Base-by-base conservation (phyloP, 2,797 vertebrate species). In the Chaetodon trifasciatus region DNA sequence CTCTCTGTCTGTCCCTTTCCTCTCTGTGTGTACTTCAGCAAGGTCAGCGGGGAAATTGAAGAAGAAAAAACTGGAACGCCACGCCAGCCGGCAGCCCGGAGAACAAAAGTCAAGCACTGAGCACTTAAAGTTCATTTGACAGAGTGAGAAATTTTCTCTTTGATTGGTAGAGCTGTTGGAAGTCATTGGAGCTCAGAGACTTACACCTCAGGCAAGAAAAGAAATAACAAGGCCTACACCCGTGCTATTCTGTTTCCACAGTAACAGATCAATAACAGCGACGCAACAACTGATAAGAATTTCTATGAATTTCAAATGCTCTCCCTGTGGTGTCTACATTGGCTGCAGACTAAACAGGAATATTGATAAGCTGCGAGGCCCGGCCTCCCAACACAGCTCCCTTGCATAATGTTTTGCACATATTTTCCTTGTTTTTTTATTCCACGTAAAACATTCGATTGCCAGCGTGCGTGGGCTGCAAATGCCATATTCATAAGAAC, bases 241-340 rank as follows among this genome's bases (percentile, higher is more conserved):
- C 23, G 13, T 42, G 47, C 66, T 24, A 64, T 57, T 60, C 76
- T 21, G 82, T 89, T 93, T 91, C 86, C 90, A 89, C 81, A 82
- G 92, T 70, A 92, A 86, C 83, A 76, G 88, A 94, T 94, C 92
- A 91, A 93, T 91, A 92, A 76, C 70, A 77, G 70, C 77, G 46
- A 89, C 62, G 78, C 58, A 73, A 88, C 78, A 67, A 85, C 89
- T 91, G 89, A 94, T 90, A 92, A 92, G 86, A 82, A 92, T 94
- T 93, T 90, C 89, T 90, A 94, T 93, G 90, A 91, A 94, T 94
- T 94, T 93, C 76, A 91, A 94, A 93, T 87, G 76, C 84, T 84
- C 80, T 88, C 86, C 84, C 87, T 35, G 88, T 75, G 81, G 86
- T 86, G 89, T 42, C 53, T 32, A 69, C 62, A 75, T 79, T 89